Evolutionary conservation across 2,113 vertebrate species (phyloP).

Genomic region (Quiscalus mexicanus): DNA sequence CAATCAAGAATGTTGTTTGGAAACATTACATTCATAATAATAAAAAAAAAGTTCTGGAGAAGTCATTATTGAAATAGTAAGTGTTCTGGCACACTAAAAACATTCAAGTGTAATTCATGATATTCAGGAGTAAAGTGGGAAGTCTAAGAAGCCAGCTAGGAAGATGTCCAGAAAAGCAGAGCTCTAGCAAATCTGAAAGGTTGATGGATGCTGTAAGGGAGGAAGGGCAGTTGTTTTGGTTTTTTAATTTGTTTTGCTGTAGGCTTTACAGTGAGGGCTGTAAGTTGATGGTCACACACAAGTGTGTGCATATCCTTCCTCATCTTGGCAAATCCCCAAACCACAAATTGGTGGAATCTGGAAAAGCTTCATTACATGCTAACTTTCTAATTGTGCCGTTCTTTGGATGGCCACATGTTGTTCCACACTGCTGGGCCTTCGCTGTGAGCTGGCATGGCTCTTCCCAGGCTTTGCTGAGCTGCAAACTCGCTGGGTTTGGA

Average conservation of each 20-base stretch:
- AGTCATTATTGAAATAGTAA: constrained; percentile 65
- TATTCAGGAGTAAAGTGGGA: constrained; percentile 48
- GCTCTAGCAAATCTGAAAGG: not conserved
- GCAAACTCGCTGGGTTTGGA: not conserved
- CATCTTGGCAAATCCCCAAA: not conserved
- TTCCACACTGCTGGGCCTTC: not conserved
- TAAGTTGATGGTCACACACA: not conserved
- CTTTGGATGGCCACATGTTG: not conserved
- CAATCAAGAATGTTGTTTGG: constrained; percentile 62
- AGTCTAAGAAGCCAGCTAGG: constrained; percentile 34
- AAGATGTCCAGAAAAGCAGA: constrained; percentile 37
- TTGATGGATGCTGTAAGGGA: not conserved
- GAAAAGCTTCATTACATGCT: not conserved
- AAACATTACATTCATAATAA: constrained; percentile 48
- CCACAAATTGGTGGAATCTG: not conserved
- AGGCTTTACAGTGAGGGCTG: not conserved
- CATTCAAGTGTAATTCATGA: constrained; percentile 46
- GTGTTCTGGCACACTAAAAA: constrained; percentile 23
- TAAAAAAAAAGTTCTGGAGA: constrained; percentile 49
- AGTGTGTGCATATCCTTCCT: not conserved
- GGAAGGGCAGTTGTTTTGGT: not conserved
- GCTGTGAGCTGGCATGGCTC: not conserved
- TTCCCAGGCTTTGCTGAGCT: not conserved
- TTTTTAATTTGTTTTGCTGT: not conserved
- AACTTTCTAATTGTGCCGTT: not conserved